Base-by-base conservation (phyloP, 1,140 invertebrate genomes). In the Bombus waltoni region DNA sequence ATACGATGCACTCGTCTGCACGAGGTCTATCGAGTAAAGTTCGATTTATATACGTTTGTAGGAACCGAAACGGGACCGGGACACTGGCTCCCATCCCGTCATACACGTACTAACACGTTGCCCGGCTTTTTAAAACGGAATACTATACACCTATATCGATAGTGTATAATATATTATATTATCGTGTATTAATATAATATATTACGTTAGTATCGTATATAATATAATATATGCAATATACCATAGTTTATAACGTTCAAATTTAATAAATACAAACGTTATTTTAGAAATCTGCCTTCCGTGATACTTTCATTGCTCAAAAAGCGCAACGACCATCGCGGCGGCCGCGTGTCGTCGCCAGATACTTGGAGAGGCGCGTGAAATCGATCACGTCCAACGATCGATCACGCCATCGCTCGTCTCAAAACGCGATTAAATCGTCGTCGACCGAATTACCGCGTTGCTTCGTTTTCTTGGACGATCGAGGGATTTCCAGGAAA, bases 241-340 rank as follows among this genome's bases (percentile, higher is more conserved):
- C 22, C 32, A 75, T 82, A 74, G 57, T 74, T 82, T 74, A 82
- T 75, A 65, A 82, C 53, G 71, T 82, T 82, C 40, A 40, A 82
- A 82, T 82, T 74, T 74, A 82, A 75, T 68, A 68, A 77, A 83
- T 83, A 68, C 73, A 75, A 83, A 68, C 44, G 32, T 53, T 77
- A 78, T 78, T 83, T 82, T 83, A 83, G 74, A 83, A 68, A 77
- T 77, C 15, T 77, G 65, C 13, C 74, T 32, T 6, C 40, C 57
- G 44, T 70, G 44, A 57, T 66, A 66, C 62, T 40, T 76, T 53
- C 73, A 68, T 66, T 40, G 81, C 53, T 3, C 18, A 2, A 42
- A 28, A 18, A 53, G 47, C 47, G 74, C 35, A 32, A 35, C 15
- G 44, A 35, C 42, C 18, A 42, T 32, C 72, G 72, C 18, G 42